Evolutionary conservation across 2,888 invertebrate species (phyloP).

Genomic region (Coleophora deauratella): DNA sequence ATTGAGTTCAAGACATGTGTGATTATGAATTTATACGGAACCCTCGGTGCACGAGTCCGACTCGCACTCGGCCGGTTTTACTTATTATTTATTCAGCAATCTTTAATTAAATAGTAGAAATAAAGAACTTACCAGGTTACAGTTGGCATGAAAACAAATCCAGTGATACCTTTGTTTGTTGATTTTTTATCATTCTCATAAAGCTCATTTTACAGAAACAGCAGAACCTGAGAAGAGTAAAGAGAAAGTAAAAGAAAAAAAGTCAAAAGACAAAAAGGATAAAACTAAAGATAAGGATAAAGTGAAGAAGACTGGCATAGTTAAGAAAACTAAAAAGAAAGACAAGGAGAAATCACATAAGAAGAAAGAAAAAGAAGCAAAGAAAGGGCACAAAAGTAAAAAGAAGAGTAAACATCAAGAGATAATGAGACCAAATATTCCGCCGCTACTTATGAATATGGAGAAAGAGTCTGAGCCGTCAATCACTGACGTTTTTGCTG

Average conservation of each 20-base stretch:
- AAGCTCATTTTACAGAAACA: slow-evolving; percentile 23
- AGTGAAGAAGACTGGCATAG: slow-evolving; percentile 31
- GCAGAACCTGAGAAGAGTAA: slow-evolving; percentile 38
- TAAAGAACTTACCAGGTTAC: no score
- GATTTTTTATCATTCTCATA: not conserved
- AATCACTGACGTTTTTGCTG: slow-evolving; percentile 77
- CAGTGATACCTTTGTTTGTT: not conserved
- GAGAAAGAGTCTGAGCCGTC: slow-evolving; percentile 68
- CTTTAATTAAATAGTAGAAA: no score
- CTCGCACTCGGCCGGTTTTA: no score
- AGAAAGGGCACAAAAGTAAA: slow-evolving; percentile 59
- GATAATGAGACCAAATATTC: slow-evolving; percentile 60
- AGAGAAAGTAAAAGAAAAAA: slow-evolving; percentile 63
- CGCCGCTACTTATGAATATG: slow-evolving; percentile 62
- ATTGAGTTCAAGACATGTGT: no score
- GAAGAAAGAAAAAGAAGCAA: slow-evolving; percentile 46
- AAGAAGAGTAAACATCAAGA: slow-evolving; percentile 57
- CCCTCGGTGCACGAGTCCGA: no score
- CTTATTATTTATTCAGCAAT: no score
- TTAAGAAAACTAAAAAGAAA: slow-evolving; percentile 58
- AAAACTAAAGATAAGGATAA: slow-evolving; percentile 46
- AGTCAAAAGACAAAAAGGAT: slow-evolving; percentile 45
- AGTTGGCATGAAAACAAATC: no score
- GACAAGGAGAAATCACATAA: slow-evolving; percentile 46
- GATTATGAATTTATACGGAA: no score